phyloP scores from a whole-genome alignment of 2,797 vertebrate species.

The Clangula hyemalis region DNA sequence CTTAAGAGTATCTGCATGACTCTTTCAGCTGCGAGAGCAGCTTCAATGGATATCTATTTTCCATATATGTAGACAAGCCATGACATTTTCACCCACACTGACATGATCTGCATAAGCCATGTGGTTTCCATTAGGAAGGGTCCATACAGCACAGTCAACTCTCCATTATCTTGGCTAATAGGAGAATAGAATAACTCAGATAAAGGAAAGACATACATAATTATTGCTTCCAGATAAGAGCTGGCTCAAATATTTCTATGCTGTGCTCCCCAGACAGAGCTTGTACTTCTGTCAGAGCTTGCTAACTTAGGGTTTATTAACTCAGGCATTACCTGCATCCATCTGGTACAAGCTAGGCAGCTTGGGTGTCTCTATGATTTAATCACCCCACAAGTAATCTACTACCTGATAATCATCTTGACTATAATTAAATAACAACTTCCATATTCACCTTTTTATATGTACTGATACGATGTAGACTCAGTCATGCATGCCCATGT shows the following conservation, averaged over 20 bases:
- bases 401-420: conserved; percentile 19
- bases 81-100: conserved; percentile 14
- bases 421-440: conserved; percentile 35
- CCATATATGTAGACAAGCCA: conserved; percentile 10
- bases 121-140: conserved; percentile 20
- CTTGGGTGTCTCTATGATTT: conserved; percentile 14
- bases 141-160: conserved; percentile 1
- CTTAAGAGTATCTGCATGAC: background rate
- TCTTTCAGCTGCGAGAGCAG: background rate
- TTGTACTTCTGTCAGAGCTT: conserved; percentile 38
- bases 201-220: conserved; percentile 52
- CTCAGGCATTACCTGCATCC: conserved; percentile 16
- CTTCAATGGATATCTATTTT: conserved; percentile 8
- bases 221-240: conserved; percentile 53
- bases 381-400: conserved; percentile 37
- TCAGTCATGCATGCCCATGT: background rate
- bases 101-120: conserved; percentile 3
- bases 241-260: background rate
- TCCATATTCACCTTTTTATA: background rate
- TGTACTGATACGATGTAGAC: background rate
- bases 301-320: conserved; percentile 43
- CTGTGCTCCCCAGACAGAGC: conserved; percentile 11
- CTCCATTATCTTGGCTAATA: conserved; percentile 46
- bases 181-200: conserved; percentile 48
- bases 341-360: conserved; percentile 4